Evolutionary conservation across 2,113 vertebrate genomes (phyloP).

Genomic region (Peromyscus polionotus): DNA sequence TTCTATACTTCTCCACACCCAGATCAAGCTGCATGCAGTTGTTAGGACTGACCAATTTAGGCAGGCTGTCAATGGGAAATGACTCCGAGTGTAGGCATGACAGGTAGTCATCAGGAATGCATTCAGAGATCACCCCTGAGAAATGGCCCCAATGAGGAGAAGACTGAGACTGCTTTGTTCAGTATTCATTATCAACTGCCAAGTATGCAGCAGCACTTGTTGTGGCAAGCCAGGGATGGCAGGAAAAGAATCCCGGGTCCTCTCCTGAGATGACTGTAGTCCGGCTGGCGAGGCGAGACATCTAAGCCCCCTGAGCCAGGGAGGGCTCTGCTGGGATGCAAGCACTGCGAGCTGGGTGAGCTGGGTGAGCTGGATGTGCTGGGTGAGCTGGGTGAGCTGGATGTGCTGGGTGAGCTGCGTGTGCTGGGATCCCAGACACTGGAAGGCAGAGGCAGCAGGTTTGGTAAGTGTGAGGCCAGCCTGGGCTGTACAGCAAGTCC

Average conservation of each 20-base stretch:
- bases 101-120: background rate
- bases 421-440: background rate
- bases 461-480: background rate
- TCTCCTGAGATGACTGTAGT: background rate
- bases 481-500: background rate
- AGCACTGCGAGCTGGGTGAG: background rate
- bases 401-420: background rate
- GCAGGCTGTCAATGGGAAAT: slow-evolving; percentile 4
- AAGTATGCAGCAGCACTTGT: background rate
- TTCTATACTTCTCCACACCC: background rate
- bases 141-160: background rate
- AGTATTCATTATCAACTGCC: background rate
- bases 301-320: background rate
- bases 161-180: background rate
- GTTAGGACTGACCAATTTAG: background rate
- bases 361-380: background rate
- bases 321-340: background rate
- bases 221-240: background rate
- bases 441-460: background rate
- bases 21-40: background rate
- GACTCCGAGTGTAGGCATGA: background rate
- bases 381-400: too few relatives aligned
- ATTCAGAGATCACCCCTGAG: background rate
- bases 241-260: background rate
- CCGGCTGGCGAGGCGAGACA: background rate